Evolutionary conservation across 2,888 invertebrate species (phyloP), one percentile per base, ranked within the genome.

Genomic region (Plutella xylostella): DNA sequence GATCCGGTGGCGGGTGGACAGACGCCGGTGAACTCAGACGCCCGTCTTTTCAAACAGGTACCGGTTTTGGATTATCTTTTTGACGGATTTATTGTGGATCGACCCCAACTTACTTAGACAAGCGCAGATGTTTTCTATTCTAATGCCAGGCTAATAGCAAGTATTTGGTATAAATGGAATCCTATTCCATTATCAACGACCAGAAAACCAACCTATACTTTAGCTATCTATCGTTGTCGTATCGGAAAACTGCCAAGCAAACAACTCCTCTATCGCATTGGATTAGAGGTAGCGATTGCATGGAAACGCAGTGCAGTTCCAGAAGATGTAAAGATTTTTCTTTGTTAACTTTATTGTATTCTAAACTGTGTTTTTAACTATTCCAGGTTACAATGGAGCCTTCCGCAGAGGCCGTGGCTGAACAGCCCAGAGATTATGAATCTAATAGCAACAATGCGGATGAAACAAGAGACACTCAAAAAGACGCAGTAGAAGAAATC

Each of bases 61-160:
- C 82, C 79, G 79, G 82, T 83, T 83, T 80, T 77, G 68, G 67
- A 69, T 77, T 77, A 77, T 80, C 71, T 76, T 80, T 78, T 78
- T 76, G 72, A 79, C 79, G 77, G 76, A 79, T 78, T 80, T 79
- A 74, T 74, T 67, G 63, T 67, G 63, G 55, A n/a, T n/a, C n/a
- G n/a, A n/a, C n/a, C n/a, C n/a, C n/a, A n/a, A n/a, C n/a, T n/a
- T n/a, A n/a, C n/a, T n/a, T n/a, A n/a, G n/a, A n/a, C n/a, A n/a
- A n/a, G n/a, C n/a, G n/a, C n/a, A n/a, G n/a, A n/a, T n/a, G n/a
- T n/a, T n/a, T n/a, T n/a, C n/a, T n/a, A n/a, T n/a, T n/a, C n/a
- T n/a, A n/a, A n/a, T n/a, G n/a, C n/a, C n/a, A n/a, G n/a, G n/a
- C n/a, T n/a, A n/a, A n/a, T n/a, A n/a, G n/a, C n/a, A n/a, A n/a